phyloP scores from a whole-genome alignment of 2,888 invertebrate species.

The Antheraea assamensis region DNA sequence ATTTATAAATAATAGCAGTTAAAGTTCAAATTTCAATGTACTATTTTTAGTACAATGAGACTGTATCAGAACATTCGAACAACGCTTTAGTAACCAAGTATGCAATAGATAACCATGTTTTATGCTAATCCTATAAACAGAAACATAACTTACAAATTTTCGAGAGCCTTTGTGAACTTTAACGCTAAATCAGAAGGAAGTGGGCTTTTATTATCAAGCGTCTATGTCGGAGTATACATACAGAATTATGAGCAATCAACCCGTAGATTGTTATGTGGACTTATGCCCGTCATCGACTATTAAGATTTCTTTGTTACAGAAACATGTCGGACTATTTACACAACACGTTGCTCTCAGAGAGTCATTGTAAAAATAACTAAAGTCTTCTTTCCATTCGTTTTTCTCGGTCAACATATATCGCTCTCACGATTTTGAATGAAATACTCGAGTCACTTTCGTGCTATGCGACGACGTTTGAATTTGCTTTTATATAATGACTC shows the following conservation, averaged over 20 bases:
- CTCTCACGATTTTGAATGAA: conserved; percentile 78
- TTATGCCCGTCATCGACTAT: conserved; percentile 80
- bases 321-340: conserved; percentile 82
- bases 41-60: conserved; percentile 49
- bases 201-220: conserved; percentile 54
- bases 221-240: conserved; percentile 50
- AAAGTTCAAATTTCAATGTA: conserved; percentile 58
- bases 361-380: conserved; percentile 72
- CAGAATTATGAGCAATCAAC: conserved; percentile 77
- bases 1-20: conserved; percentile 50
- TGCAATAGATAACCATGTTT: conserved; percentile 78
- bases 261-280: conserved; percentile 77
- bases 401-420: conserved; percentile 69
- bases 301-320: conserved; percentile 81
- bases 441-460: conserved; percentile 71
- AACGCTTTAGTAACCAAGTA: conserved; percentile 76
- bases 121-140: conserved; percentile 75
- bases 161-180: conserved; percentile 55
- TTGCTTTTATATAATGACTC: conserved; percentile 74
- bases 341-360: conserved; percentile 74
- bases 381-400: conserved; percentile 62
- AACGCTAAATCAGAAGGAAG: conserved; percentile 51
- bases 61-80: conserved; percentile 67
- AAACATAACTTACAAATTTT: conserved; percentile 77
- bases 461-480: conserved; percentile 73